A percentile compares a stretch with the other conserved stretches of the same genome.
These are phyloP conservation scores for Micronisus gabar DNA, from an alignment of 2,113 vertebrate species.

Conservation along the genomic window DNA sequence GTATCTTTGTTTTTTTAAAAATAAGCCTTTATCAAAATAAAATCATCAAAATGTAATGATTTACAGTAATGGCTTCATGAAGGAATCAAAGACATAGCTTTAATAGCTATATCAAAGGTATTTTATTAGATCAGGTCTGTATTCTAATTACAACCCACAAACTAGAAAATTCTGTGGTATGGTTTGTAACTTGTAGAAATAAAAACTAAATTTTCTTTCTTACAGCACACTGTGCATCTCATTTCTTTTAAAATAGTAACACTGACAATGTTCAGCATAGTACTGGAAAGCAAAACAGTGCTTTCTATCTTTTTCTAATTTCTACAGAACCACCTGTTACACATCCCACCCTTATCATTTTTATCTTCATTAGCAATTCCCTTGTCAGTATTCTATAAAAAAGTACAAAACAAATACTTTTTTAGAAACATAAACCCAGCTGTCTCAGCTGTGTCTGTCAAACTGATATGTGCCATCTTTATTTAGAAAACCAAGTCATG, in stretches of 20 bases:
- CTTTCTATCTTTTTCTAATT: background rate
- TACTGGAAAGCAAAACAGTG: background rate
- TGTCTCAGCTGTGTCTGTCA: constrained; percentile 37
- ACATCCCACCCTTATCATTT: background rate
- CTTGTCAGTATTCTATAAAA: background rate
- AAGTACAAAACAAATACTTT: background rate
- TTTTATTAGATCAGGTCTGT: background rate
- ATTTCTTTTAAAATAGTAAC: background rate
- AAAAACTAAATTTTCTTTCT: background rate
- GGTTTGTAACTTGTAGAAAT: background rate
- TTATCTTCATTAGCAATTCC: constrained; percentile 46
- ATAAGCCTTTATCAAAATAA: background rate
- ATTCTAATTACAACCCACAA: background rate
- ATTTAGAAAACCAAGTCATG: constrained; percentile 36
- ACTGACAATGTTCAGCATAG: background rate
- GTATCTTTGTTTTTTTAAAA: background rate
- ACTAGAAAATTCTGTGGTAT: background rate
- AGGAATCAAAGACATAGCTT: background rate
- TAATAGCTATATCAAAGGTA: background rate
- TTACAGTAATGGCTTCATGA: background rate
- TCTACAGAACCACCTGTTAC: background rate
- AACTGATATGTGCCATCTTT: constrained; percentile 25
- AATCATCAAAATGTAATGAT: background rate
- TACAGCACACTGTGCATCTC: background rate
- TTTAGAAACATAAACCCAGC: constrained; percentile 18